phyloP scores from a whole-genome alignment of 2,113 vertebrate species.

The Rynchops niger region DNA sequence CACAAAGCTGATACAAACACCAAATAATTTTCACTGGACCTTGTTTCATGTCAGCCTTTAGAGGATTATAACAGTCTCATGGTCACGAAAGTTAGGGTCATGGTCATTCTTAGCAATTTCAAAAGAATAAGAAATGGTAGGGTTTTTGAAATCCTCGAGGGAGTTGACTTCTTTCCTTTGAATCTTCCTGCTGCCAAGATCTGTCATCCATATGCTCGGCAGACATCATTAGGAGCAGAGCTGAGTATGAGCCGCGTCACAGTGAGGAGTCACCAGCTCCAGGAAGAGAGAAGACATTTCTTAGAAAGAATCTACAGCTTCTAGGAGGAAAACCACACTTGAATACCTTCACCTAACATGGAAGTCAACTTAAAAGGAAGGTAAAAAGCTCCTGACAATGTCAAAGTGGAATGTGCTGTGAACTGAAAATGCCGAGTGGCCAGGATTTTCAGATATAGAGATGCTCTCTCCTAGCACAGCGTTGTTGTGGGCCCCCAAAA shows the following conservation, averaged over 20 bases:
- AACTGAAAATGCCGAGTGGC: background rate
- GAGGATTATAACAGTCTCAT: background rate
- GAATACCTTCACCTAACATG: background rate
- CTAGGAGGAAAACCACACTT: background rate
- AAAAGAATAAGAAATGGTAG: background rate
- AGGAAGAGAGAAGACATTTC: background rate
- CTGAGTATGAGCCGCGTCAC: rapidly evolving
- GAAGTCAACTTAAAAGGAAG: background rate
- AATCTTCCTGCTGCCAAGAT: background rate
- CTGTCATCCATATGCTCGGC: background rate
- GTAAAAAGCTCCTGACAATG: background rate
- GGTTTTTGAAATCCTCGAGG: background rate
- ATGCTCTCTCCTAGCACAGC: background rate
- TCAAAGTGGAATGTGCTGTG: background rate
- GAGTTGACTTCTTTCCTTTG: background rate
- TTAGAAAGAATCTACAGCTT: background rate
- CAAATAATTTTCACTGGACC: background rate
- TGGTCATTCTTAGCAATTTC: background rate
- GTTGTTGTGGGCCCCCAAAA: background rate
- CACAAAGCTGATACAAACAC: background rate
- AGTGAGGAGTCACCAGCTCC: background rate
- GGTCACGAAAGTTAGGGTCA: background rate
- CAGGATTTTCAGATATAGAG: background rate
- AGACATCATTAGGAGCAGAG: background rate
- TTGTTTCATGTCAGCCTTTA: background rate